phyloP scores from a whole-genome alignment of 2,888 invertebrate genomes.

The Drosophila demipolita region DNA sequence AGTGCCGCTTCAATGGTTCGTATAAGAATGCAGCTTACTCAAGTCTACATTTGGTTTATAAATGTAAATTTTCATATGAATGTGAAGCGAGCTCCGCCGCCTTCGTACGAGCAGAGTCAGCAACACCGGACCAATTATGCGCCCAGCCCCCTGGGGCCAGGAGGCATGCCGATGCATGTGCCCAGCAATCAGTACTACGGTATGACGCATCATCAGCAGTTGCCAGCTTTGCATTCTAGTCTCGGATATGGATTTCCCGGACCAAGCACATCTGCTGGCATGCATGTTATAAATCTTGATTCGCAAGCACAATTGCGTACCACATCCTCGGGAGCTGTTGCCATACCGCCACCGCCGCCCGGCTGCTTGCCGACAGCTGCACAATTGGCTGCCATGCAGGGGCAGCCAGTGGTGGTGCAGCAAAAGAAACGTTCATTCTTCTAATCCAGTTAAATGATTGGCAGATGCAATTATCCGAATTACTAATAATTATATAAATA shows the following conservation, averaged over 20 bases:
- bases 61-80: neutral
- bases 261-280: slow-evolving; percentile 66
- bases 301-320: slow-evolving; percentile 76
- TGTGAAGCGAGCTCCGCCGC: slow-evolving; percentile 82
- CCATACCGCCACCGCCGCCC: slow-evolving; percentile 84
- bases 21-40: neutral
- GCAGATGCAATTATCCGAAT: slow-evolving; percentile 49
- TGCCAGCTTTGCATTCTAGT: slow-evolving; percentile 45
- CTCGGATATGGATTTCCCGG: slow-evolving; percentile 54
- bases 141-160: slow-evolving; percentile 27
- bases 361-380: slow-evolving; percentile 83
- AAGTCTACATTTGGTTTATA: slow-evolving; percentile 1
- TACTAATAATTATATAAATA: slow-evolving; percentile 6
- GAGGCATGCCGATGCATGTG: slow-evolving; percentile 36
- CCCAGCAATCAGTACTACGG: slow-evolving; percentile 74
- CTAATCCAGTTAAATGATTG: slow-evolving; percentile 33
- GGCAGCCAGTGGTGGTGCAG: slow-evolving; percentile 81
- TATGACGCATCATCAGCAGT: slow-evolving; percentile 72
- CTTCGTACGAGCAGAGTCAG: slow-evolving; percentile 83
- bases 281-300: slow-evolving; percentile 63
- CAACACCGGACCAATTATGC: slow-evolving; percentile 28
- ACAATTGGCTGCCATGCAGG: slow-evolving; percentile 84
- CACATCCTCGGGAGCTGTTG: slow-evolving; percentile 72
- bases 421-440: slow-evolving; percentile 81
- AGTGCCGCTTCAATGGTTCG: slow-evolving; percentile 59